Evolutionary conservation across 2,888 invertebrate species (phyloP), one percentile per base, ranked within the genome.

Genomic region (Melolontha melolontha): DNA sequence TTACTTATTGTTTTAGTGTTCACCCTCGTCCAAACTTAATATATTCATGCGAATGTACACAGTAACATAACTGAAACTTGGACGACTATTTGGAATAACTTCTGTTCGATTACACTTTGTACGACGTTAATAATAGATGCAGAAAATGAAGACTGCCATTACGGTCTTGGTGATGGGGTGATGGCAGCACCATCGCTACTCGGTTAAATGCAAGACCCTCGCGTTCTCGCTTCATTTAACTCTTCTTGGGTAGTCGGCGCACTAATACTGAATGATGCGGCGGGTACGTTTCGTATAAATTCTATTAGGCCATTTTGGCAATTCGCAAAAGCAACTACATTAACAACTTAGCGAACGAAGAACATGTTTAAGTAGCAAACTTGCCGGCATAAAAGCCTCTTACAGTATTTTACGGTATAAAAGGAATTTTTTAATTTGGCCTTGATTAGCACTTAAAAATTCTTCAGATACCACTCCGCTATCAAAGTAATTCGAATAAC

Each of bases 341-440:
- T 59, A 47, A 17, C 59, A 47, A 59, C 10, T 47, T 29, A n/a
- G 29, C 29, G 51, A 29, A 2, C 34, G 51, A 7, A 34, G 34
- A 34, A 34, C 10, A 34, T 34, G 34, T 10, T 34, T 6, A 34
- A 34, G 34, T 34, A 34, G 34, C 10, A 10, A 34, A 34, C 34
- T 34, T 6, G 2, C 34, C 6, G 1, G 10, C 6, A 34, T 8
- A 6, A 10, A 10, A 34, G 10, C 8, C 34, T 34, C 10, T 16
- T 16, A 14, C 11, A 5, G 44, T 29, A n/a, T 14, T 44, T 44
- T 59, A 44, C 47, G 59, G 14, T 47, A 12, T 10, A 16, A 44
- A 47, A 47, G 16, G 59, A 59, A 59, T 59, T 59, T 57, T 59
- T 59, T 59, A 59, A 59, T 59, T 59, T 59, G 6, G 16, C 34